These are phyloP conservation scores for Psittacula cyanocephala DNA, from an alignment of 2,113 vertebrate species.

Conservation along the genomic window DNA sequence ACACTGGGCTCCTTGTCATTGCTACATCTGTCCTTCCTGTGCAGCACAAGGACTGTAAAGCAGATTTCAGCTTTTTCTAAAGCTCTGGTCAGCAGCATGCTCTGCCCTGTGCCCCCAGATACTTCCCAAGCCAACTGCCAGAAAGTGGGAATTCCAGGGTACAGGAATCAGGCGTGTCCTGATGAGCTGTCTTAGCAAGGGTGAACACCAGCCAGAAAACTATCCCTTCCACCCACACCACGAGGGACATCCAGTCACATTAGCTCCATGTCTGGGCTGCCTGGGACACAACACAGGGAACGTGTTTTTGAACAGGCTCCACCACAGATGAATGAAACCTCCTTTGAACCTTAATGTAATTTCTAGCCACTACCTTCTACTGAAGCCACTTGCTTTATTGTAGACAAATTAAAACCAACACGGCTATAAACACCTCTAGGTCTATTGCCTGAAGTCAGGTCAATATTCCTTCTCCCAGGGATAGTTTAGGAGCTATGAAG, in stretches of 20 bases:
- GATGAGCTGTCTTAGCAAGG: neutral
- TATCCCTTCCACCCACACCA: neutral
- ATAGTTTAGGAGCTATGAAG: neutral
- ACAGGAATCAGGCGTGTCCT: neutral
- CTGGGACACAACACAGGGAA: neutral
- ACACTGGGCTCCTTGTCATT: neutral
- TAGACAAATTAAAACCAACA: neutral
- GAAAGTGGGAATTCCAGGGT: neutral
- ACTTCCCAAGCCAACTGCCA: neutral
- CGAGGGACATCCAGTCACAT: accelerated
- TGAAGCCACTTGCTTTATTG: neutral
- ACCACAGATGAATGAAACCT: neutral
- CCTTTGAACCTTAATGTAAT: neutral
- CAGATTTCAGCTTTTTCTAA: neutral
- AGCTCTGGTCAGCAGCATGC: neutral
- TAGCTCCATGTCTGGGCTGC: neutral
- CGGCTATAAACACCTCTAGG: neutral
- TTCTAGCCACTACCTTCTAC: neutral
- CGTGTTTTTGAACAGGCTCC: neutral
- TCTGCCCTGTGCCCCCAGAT: accelerated
- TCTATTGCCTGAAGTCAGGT: neutral
- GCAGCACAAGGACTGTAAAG: neutral
- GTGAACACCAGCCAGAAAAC: neutral
- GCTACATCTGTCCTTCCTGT: neutral
- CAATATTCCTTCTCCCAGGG: neutral